A percentile compares a stretch with the other conserved stretches of the same genome.
phyloP scores from a whole-genome alignment of 2,113 vertebrate species.

The Ardeotis arabs region DNA sequence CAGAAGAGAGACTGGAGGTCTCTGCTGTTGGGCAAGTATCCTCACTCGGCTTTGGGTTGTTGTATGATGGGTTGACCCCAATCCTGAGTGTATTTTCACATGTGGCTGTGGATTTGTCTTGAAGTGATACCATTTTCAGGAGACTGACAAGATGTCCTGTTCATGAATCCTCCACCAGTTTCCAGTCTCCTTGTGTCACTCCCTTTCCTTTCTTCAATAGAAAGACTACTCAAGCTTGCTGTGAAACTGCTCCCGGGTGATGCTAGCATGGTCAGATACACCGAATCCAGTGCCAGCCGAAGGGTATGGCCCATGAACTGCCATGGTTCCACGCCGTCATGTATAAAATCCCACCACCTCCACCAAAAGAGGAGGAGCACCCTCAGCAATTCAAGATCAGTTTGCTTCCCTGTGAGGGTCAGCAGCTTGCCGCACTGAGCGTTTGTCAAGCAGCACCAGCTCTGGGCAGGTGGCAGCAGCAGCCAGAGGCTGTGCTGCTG shows the following conservation, averaged over 20 bases:
- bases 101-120: not conserved
- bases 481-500: not conserved
- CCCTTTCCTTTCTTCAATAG: not conserved
- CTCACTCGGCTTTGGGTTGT: not conserved
- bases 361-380: not conserved
- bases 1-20: not conserved
- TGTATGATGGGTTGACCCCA: not conserved
- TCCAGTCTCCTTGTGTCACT: not conserved
- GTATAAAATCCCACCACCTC: not conserved
- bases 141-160: not conserved
- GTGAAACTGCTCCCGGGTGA: not conserved
- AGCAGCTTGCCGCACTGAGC: not conserved
- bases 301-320: not conserved
- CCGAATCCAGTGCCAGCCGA: not conserved
- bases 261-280: not conserved
- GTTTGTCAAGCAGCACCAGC: not conserved
- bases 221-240: not conserved
- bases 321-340: not conserved
- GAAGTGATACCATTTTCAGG: not conserved
- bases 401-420: accelerated
- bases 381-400: not conserved
- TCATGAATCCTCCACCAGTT: not conserved
- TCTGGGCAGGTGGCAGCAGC: not conserved
- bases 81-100: accelerated
- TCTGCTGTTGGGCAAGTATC: not conserved